phyloP scores from a whole-genome alignment of 2,888 invertebrate genomes.

The Sepiola atlantica region DNA sequence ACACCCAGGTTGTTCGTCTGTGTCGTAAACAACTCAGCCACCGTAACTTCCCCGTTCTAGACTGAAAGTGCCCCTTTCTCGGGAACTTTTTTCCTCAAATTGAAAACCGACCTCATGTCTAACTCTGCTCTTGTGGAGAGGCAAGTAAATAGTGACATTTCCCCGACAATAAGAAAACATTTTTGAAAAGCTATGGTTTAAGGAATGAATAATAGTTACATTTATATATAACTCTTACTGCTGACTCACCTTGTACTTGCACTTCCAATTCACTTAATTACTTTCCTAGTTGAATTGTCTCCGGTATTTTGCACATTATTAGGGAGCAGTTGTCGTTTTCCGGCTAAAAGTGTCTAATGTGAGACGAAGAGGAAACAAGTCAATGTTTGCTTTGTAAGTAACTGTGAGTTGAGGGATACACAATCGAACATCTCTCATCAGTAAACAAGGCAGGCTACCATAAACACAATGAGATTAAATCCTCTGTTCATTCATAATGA shows the following conservation, averaged over 20 bases:
- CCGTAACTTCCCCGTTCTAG: too few species aligned
- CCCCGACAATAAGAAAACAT: too few species aligned
- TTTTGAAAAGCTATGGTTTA: too few species aligned
- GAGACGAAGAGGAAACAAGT: background rate
- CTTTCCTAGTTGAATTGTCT: background rate
- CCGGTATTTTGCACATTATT: background rate
- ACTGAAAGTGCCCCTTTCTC: too few species aligned
- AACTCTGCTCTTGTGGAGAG: too few species aligned
- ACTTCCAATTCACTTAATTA: background rate
- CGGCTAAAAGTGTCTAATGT: background rate
- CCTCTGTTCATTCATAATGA: background rate
- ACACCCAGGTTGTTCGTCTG: too few species aligned
- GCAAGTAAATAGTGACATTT: too few species aligned
- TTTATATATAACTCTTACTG: too few species aligned
- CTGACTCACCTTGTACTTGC: background rate
- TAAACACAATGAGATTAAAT: background rate
- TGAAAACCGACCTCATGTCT: too few species aligned
- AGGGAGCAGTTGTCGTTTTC: background rate
- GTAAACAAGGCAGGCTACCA: background rate
- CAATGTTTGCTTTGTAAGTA: background rate
- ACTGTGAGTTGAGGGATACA: background rate
- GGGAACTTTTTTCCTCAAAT: too few species aligned
- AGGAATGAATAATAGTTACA: too few species aligned
- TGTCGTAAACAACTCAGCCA: too few species aligned
- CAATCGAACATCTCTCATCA: background rate